phyloP scores from a whole-genome alignment of 2,797 vertebrate species.

The Clarias laeviceps region DNA sequence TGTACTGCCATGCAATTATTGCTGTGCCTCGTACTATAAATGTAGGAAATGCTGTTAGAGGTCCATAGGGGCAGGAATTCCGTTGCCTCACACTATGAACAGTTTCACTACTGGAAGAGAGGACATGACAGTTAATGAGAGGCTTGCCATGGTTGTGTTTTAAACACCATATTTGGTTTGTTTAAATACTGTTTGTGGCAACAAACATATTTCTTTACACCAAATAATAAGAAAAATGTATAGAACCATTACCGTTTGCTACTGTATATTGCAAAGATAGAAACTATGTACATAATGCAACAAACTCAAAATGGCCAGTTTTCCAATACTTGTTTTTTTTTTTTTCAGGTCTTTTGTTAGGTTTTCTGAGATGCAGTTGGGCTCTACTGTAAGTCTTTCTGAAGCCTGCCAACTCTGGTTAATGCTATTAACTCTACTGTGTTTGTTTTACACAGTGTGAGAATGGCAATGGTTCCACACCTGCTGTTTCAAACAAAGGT shows the following conservation, averaged over 20 bases:
- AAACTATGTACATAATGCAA: not conserved
- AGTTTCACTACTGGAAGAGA: not conserved
- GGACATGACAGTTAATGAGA: not conserved
- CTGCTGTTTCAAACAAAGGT: not conserved
- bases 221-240: not conserved
- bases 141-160: not conserved
- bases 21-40: not conserved
- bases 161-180: not conserved
- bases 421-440: not conserved
- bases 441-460: not conserved
- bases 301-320: not conserved
- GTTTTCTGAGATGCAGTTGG: not conserved
- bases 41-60: not conserved
- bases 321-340: not conserved
- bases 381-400: not conserved
- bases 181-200: not conserved
- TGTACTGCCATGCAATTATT: too few species aligned
- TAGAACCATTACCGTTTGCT: not conserved
- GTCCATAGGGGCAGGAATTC: not conserved
- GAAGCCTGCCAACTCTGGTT: not conserved
- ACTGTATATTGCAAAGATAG: not conserved
- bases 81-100: not conserved
- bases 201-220: not conserved
- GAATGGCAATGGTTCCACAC: not conserved
- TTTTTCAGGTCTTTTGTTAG: not conserved